A percentile compares a stretch with the other conserved stretches of the same genome.
phyloP scores from a whole-genome alignment of 2,888 invertebrate genomes.

The Fabriciana adippe region DNA sequence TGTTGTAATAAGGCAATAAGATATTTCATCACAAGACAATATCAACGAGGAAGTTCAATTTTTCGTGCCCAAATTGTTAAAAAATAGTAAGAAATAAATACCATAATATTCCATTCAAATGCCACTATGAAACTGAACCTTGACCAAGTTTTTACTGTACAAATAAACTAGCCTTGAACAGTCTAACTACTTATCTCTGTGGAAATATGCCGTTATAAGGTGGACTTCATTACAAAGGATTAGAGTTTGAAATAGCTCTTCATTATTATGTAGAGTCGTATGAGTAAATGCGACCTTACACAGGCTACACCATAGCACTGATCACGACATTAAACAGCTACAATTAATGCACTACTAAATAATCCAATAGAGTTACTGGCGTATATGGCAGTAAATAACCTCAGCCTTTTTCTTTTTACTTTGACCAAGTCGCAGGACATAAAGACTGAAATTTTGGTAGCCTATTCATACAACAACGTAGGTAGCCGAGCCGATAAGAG shows the following conservation, averaged over 20 bases:
- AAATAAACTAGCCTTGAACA: conserved; percentile 58
- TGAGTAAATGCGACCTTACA: conserved; percentile 30
- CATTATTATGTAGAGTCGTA: conserved; percentile 8
- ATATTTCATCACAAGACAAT: no score
- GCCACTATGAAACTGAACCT: conserved; percentile 48
- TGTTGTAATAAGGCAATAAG: no score
- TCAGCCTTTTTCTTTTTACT: no score
- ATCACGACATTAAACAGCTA: conserved; percentile 23
- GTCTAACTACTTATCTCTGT: conserved; percentile 54
- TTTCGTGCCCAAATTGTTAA: not conserved
- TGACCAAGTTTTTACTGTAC: conserved; percentile 65
- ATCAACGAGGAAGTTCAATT: no score
- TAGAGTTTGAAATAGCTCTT: conserved; percentile 39
- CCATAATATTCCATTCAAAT: conserved; percentile 35
- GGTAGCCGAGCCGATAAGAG: no score
- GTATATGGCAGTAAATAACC: no score
- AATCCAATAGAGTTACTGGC: not conserved
- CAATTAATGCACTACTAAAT: not conserved
- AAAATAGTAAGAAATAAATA: conserved; percentile 11
- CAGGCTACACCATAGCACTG: conserved; percentile 21
- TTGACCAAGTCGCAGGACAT: no score
- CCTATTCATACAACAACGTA: no score
- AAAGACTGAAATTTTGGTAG: no score
- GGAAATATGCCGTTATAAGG: conserved; percentile 19
- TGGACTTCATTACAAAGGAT: conserved; percentile 21